Base-by-base conservation (phyloP, 2,888 invertebrate genomes). In the Gymnosoma rotundatum region DNA sequence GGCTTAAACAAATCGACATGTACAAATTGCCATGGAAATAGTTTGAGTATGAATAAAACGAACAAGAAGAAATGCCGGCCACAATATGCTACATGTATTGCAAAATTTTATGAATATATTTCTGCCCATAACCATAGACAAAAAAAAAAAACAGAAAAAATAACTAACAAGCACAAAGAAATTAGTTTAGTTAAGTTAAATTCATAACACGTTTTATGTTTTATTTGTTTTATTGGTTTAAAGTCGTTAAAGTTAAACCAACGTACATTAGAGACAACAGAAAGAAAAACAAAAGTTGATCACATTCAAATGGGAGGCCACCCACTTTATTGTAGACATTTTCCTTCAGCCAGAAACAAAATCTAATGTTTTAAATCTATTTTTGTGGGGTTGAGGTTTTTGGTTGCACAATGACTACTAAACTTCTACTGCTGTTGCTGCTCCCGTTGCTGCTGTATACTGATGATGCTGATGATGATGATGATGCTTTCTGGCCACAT, bases 121-220 rank as follows among this genome's bases (percentile, higher is more conserved):
- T 42, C 50, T 38, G 32, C 50, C 16, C 18, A 21, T 14, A 50
- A 48, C n/a, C 36, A 18, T 36, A 45, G 58, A n/a, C 45, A 52
- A 20, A 32, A 32, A 32, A 32, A 4, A 32, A 32, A 32, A 32
- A 32, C 8, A 32, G 6, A 32, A 32, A 32, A 32, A 38, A 0
- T 48, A 10, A 0, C 52, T 18, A 67, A 52, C 52, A 45, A 63
- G 61, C 61, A 60, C 67, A 38, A 74, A 74, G 66, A 80, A 78
- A 60, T 76, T 82, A 60, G 66, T 69, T 78, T 52, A 80, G 58
- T 84, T 84, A 66, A 73, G 61, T 70, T 64, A 61, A 74, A 84
- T 84, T 84, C 84, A 81, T 84, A 78, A 84, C 84, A 84, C 84
- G 84, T 84, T 78, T 81, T 81, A 74, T 81, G 81, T 74, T 79